Evolutionary conservation across 1,140 invertebrate species (phyloP).

Genomic region (Meloidogyne chitwoodi): DNA sequence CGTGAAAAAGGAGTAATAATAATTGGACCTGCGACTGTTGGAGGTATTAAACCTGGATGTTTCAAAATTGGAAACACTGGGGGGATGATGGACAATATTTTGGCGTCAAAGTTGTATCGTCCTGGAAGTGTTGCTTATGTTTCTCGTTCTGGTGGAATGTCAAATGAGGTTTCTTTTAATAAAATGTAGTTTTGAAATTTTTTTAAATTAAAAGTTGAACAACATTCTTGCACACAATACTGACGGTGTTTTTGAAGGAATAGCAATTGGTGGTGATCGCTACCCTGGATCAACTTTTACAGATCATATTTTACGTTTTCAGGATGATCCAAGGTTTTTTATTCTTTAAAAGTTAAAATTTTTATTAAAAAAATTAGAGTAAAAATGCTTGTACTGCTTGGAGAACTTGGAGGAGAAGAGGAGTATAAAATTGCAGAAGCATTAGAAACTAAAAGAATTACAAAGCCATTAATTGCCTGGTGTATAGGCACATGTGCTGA

Average conservation of each 20-base stretch:
- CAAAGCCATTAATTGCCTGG: constrained; percentile 94
- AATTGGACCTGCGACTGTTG: constrained; percentile 90
- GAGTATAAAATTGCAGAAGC: constrained; percentile 93
- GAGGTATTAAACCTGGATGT: constrained; percentile 93
- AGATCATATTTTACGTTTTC: constrained; percentile 86
- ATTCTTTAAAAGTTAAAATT: neutral
- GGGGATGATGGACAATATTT: constrained; percentile 98
- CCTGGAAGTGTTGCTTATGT: constrained; percentile 96
- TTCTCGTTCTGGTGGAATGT: constrained; percentile 96
- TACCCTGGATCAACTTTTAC: constrained; percentile 98
- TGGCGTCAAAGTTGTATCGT: constrained; percentile 91
- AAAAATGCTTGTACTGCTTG: constrained; percentile 90
- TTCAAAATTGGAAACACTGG: constrained; percentile 99
- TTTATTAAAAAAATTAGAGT: constrained; percentile 64
- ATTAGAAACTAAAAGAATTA: constrained; percentile 75
- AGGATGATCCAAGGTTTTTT: constrained; percentile 65
- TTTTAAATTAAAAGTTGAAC: constrained; percentile 68
- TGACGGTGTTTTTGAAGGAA: constrained; percentile 93
- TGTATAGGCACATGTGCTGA: constrained; percentile 84
- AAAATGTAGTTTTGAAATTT: neutral
- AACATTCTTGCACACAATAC: constrained; percentile 95
- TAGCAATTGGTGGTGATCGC: constrained; percentile 97
- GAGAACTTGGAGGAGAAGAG: constrained; percentile 97
- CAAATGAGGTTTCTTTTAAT: constrained; percentile 71
- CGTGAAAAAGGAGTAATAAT: constrained; percentile 77